Evolutionary conservation across 2,888 invertebrate species (phyloP), one percentile per base, ranked within the genome.

Genomic region (Ecliptopera silaceata): DNA sequence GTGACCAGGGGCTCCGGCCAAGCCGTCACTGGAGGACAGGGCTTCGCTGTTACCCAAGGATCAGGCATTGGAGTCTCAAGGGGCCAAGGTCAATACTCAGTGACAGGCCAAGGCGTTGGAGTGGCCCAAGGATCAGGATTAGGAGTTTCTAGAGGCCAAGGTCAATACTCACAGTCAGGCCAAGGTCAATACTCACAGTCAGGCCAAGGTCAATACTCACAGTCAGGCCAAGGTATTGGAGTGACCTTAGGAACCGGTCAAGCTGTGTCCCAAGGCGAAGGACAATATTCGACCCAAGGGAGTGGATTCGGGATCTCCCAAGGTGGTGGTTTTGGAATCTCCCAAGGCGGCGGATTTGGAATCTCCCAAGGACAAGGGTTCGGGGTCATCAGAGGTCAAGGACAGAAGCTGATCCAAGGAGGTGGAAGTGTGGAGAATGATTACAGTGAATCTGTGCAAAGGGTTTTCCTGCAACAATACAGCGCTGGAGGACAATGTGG

Each of bases 401-500:
- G 65, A 1, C 64, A 67, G 51, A 64, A 62, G 50, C 49, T 69
- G 46, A 60, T 61, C 17, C 65, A 66, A 22, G 71, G 66, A 4
- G 39, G 72, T 12, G 75, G 71, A 36, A 36, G 36, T 22, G 74
- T 77, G 0, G 84, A 85, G 55, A 82, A 83, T 41, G 82, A 84
- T 1, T 80, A 74, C 62, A 77, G 78, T 5, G 84, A 79, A 43
- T 81, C 82, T 0, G 69, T 74, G 0, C 75, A 78, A 38, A 73
- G 89, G 22, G 83, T 88, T 10, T 82, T 81, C 74, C 57, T 88
- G 44, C 68, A 71, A 48, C 74, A 68, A 45, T 87, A 84, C 66
- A 76, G 70, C 41, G 87, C 77, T 0, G 70, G 67, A 1, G 87
- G 86, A 10, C 79, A 87, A 17, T 90, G 90, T 58, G 90, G 90